Base-by-base conservation (phyloP, 2,888 invertebrate genomes). In the Sinelater perroti region DNA sequence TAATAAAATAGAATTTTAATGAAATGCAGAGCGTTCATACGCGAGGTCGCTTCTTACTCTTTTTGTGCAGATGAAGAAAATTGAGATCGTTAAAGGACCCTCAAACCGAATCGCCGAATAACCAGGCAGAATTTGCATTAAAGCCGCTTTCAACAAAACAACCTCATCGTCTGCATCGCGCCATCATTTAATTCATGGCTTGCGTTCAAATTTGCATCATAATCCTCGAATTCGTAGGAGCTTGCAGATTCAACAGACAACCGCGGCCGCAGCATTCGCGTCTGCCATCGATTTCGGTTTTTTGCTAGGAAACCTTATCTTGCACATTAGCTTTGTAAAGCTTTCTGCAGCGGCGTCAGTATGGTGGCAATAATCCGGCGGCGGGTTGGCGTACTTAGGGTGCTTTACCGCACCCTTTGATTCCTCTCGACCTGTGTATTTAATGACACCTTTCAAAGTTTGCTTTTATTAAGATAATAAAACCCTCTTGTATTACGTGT, bases 251-350 rank as follows among this genome's bases (percentile, higher is more conserved):
- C 16, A 17, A 18, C 35, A 35, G 35, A 35, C 35, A 40, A 13
- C 13, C 24, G 24, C 20, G 14, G 5, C 40, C 21, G 24, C 16
- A 40, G 24, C 21, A 40, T 40, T 40, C 40, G 13, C 40, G 20
- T 18, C 40, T 18, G 20, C 3, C 24, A 40, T 40, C 14, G 40
- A 40, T 40, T 14, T 40, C 13, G 11, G 11, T 14, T 40, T 24
- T 24, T 40, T 40, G 14, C 18, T 11, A 24, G 16, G 40, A 11
- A 40, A 40, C 40, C 24, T 40, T 40, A 40, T 40, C 40, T 40
- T 40, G 24, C 14, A 26, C 40, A 40, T 40, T 40, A 40, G 40
- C 40, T 40, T 21, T 40, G 24, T 40, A 40, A 24, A 40, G 40
- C 40, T 35, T 17, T 35, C 28, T 40, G 13, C 40, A 20, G 40